These are phyloP conservation scores for Spisula solida DNA, from an alignment of 2,888 invertebrate species.

Conservation along the genomic window DNA sequence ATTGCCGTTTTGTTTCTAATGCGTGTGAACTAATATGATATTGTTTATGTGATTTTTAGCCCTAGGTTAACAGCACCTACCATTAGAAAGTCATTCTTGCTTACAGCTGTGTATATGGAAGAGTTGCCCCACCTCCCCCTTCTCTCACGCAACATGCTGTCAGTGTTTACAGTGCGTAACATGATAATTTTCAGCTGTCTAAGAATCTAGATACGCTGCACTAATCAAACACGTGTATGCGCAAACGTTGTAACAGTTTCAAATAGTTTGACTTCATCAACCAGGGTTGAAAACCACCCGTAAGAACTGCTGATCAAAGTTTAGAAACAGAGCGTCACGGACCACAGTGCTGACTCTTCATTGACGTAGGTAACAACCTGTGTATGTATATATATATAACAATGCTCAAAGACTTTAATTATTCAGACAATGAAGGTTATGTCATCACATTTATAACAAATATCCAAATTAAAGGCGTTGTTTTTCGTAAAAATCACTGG, in stretches of 20 bases:
- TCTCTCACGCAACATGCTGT: not conserved
- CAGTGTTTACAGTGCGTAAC: not conserved
- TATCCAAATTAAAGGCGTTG: no score
- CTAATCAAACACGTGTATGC: not conserved
- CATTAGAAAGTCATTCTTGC: not conserved
- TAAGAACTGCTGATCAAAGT: no score
- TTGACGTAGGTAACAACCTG: not conserved
- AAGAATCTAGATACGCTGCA: not conserved
- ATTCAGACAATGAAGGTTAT: not conserved
- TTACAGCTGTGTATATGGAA: not conserved
- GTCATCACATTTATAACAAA: not conserved
- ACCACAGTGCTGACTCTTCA: no score
- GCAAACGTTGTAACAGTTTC: not conserved
- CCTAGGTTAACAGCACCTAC: not conserved
- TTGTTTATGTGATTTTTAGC: not conserved
- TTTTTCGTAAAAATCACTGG: no score
- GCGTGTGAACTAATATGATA: not conserved
- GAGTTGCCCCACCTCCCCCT: not conserved
- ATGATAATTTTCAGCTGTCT: not conserved
- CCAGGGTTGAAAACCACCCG: no score
- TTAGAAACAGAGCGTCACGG: no score
- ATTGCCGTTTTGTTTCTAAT: not conserved
- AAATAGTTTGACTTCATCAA: no score
- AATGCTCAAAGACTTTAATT: not conserved
- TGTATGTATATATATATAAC: not conserved